Base-by-base conservation (phyloP, 2,888 invertebrate genomes). In the Pyrrhia umbra region DNA sequence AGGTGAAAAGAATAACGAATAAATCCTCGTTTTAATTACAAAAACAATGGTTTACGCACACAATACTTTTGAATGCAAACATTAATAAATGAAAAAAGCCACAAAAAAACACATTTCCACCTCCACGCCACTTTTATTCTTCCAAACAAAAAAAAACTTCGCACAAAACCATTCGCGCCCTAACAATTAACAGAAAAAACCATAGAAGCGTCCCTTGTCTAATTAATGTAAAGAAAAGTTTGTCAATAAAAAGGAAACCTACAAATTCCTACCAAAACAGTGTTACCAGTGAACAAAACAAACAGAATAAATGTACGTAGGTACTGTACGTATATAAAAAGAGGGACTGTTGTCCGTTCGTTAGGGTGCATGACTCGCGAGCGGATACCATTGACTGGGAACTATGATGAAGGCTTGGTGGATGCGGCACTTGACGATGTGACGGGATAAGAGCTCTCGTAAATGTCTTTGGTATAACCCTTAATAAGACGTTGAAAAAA, bases 361-460 rank as follows among this genome's bases (percentile, higher is more conserved):
- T 94, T 94, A 94, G 92, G 91, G 90, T 85, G 91, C 92, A 93
- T 94, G 94, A 94, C 94, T 94, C 90, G 93, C 92, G 91, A 88
- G 88, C 88, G 87, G 90, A 89, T 90, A 86, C 88, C 85, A 85
- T 85, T 79, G 72, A 67, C 84, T 34, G 46, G 67, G 77, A 83
- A 70, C 68, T 72, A 52, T 47, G 52, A 57, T 55, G n/a, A 34
- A 57, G 42, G 21, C 21, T 57, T 70, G 60, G 50, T 85, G 86
- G 90, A 91, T 85, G 77, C 55, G 90, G 85, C 63, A 84, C 77
- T 40, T 63, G 8, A 55, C 0, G 6, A 49, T 10, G 18, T 63
- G 45, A 15, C 15, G n/a, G 9, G 16, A 23, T 25, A 42, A 50
- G 8, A 13, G 2, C 39, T 49, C 9, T 42, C 46, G 9, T 9